Base-by-base conservation (phyloP, 2,113 vertebrate genomes). In the Corynorhinus townsendii region DNA sequence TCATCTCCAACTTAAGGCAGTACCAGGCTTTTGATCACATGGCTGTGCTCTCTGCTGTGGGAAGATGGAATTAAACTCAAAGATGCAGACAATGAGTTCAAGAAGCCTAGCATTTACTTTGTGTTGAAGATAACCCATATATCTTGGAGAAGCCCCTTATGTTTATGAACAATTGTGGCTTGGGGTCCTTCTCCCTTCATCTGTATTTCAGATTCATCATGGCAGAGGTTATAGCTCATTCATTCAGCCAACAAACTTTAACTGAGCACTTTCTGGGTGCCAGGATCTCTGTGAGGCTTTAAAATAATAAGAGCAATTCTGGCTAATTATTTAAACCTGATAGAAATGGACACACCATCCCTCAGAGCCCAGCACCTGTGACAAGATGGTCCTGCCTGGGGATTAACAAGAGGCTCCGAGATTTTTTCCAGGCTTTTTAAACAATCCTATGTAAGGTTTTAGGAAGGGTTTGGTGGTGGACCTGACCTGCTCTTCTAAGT, bases 281-380 rank as follows among this genome's bases (percentile, higher is more conserved):
- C 14, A 64, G 4, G 38, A 26, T 26, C 19, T 81, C 49, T 59
- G 2, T 71, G 11, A 76, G 38, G 19, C 7, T 89, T 86, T 40
- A 28, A 45, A 86, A 28, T n/a, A 35, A 26, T 82, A 71, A 49
- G 43, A 22, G 11, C 1, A 35, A 28, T 20, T n/a, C 4, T n/a
- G 7, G 4, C 12, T 35, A 40, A 54, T 52, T 33, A 22, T 40
- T 64, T 16, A 16, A 35, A 20, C 17, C 14, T 11, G 9, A 19
- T 14, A 16, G 49, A 69, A 28, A 38, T 11, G 45, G 35, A n/a
- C 24, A 47, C 10, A 30, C 30, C 2, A 11, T 28, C 1, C 3
- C 3, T 3, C 3, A 2, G 3, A 1, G 4, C 19, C 11, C 0
- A 28, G 17, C 2, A 3, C 8, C 26, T 0, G 15, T 2, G 19